Conservation (phyloP, 1,140 invertebrate genomes). For the Octopus bimaculoides region DNA sequence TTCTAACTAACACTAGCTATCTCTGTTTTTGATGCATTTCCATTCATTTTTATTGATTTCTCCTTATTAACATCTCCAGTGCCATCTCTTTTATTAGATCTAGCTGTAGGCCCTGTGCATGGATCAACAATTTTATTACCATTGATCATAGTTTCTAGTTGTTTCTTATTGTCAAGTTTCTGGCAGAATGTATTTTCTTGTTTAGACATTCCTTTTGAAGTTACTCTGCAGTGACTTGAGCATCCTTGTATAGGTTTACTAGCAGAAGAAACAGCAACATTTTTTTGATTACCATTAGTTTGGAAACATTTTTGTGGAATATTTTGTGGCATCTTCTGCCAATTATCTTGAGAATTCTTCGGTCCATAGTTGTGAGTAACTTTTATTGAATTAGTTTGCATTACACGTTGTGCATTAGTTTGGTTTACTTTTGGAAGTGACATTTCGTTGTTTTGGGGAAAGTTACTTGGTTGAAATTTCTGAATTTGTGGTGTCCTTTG, state of each 20-base stretch:
- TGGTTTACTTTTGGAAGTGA: too few relatives aligned
- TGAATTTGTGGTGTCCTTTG: too few relatives aligned
- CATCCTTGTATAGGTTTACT: not conserved
- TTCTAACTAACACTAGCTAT: not conserved
- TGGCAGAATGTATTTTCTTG: not conserved
- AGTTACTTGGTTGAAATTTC: too few relatives aligned
- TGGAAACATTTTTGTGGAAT: not conserved
- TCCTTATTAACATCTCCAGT: not conserved
- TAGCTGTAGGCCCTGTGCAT: not conserved
- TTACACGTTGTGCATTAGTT: not conserved
- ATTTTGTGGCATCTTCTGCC: not conserved
- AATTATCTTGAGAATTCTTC: not conserved
- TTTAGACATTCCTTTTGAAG: not conserved
- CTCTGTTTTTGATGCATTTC: not conserved
- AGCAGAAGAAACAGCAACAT: not conserved
- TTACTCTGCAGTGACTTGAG: not conserved
- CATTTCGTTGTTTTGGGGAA: too few relatives aligned
- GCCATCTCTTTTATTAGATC: not conserved
- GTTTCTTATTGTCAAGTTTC: not conserved
- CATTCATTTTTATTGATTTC: slow-evolving; percentile 4
- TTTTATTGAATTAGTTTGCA: not conserved
- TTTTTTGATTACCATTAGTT: not conserved
- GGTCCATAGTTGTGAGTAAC: not conserved
- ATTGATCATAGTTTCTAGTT: not conserved
- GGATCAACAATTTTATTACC: not conserved